phyloP scores from a whole-genome alignment of 2,888 invertebrate species.

The Sarcophaga carnaria region DNA sequence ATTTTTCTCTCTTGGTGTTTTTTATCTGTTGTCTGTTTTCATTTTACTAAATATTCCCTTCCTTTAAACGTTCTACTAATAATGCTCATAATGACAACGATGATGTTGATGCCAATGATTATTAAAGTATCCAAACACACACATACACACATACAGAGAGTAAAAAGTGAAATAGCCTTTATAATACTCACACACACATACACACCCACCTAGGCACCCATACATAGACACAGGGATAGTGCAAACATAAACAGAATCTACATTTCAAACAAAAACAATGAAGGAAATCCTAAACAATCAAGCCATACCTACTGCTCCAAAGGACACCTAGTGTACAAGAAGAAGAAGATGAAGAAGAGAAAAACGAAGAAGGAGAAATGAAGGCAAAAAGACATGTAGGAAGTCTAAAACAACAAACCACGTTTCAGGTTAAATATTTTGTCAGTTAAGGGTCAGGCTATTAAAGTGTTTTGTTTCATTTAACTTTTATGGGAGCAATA shows the following conservation, averaged over 20 bases:
- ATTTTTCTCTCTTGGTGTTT: background rate
- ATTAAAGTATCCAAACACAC: constrained; percentile 7
- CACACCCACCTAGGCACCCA: background rate
- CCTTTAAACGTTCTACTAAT: constrained; percentile 37
- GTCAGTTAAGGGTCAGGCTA: constrained; percentile 67
- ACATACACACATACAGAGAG: background rate
- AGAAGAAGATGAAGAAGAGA: constrained; percentile 2
- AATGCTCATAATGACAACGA: constrained; percentile 21
- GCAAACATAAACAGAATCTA: constrained; percentile 11
- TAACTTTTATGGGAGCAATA: constrained; percentile 69
- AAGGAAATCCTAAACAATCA: background rate
- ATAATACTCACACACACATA: background rate
- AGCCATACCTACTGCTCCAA: background rate
- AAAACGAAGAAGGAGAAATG: background rate
- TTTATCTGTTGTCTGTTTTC: background rate
- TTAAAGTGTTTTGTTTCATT: constrained; percentile 73
- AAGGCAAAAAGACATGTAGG: background rate
- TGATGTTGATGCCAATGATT: constrained; percentile 36
- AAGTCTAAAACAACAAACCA: constrained; percentile 53
- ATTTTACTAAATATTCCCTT: constrained; percentile 11
- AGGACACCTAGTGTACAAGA: constrained; percentile 5
- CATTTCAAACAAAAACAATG: background rate
- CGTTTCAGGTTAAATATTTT: constrained; percentile 64
- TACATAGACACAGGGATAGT: background rate
- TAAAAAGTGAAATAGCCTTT: constrained; percentile 44